Evolutionary conservation across 2,113 vertebrate genomes (phyloP).

Genomic region (Eptesicus fuscus): DNA sequence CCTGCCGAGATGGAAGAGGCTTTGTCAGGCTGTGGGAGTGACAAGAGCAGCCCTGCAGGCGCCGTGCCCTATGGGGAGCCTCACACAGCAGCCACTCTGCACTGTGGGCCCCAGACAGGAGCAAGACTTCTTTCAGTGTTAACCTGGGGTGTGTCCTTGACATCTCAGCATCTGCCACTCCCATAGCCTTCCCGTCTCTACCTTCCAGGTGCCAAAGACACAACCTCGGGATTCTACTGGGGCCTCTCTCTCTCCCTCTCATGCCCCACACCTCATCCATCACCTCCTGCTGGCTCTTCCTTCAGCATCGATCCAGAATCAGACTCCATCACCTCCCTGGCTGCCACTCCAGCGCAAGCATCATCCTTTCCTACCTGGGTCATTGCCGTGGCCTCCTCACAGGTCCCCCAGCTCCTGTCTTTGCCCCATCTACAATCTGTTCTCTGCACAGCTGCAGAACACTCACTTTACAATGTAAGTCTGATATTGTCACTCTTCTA

Average conservation of each 20-base stretch:
- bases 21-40: too few relatives aligned
- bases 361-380: neutral
- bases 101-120: rapidly evolving
- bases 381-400: neutral
- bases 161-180: too few relatives aligned
- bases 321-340: neutral
- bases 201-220: neutral
- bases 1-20: neutral
- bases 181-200: neutral
- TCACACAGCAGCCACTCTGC: rapidly evolving
- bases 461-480: neutral
- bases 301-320: neutral
- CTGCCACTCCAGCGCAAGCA: rapidly evolving
- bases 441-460: neutral
- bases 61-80: too few relatives aligned
- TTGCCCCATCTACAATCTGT: neutral
- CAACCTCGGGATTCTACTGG: neutral
- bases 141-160: neutral
- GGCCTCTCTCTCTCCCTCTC: too few relatives aligned
- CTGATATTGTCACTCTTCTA: neutral
- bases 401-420: neutral
- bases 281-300: neutral
- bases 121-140: neutral
- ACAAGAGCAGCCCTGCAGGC: neutral
- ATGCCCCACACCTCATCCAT: neutral